phyloP scores from a whole-genome alignment of 2,888 invertebrate genomes.

The Brachyptera putata region DNA sequence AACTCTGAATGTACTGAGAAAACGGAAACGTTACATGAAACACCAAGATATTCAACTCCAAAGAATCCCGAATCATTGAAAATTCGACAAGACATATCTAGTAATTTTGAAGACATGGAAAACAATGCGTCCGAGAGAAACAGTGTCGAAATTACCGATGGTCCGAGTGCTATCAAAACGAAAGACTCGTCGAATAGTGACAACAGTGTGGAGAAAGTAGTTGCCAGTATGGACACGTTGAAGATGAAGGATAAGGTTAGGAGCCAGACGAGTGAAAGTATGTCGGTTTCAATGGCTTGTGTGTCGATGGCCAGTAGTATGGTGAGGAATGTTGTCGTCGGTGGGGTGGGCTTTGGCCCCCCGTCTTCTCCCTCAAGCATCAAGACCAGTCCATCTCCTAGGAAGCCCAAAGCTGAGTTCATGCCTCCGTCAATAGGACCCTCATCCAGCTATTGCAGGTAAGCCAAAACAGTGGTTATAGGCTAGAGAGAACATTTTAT shows the following conservation, averaged over 20 bases:
- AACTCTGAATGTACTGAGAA: no score
- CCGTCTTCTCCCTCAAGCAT: conserved; percentile 4
- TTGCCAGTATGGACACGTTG: neutral
- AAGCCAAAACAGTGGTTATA: conserved; percentile 25
- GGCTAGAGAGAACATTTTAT: no score
- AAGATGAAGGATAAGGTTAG: conserved; percentile 12
- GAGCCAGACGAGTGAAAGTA: conserved; percentile 1
- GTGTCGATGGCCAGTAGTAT: conserved; percentile 34
- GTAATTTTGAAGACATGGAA: neutral
- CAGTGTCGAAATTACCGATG: neutral
- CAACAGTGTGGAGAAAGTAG: neutral
- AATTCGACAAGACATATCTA: neutral
- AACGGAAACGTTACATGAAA: neutral
- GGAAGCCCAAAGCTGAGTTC: conserved; percentile 46
- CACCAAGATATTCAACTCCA: no score
- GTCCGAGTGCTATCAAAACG: neutral
- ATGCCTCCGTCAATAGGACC: conserved; percentile 45
- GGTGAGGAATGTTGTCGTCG: conserved; percentile 59
- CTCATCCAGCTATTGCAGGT: conserved; percentile 45
- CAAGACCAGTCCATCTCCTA: conserved; percentile 18
- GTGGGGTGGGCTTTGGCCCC: conserved; percentile 46
- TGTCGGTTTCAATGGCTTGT: neutral
- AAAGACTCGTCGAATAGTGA: neutral
- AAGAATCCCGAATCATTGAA: neutral
- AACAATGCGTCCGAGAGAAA: neutral